Percentiles rank a stretch among this genome's conserved stretches.
phyloP scores from a whole-genome alignment of 2,113 vertebrate species.

The Pluvianellus socialis region DNA sequence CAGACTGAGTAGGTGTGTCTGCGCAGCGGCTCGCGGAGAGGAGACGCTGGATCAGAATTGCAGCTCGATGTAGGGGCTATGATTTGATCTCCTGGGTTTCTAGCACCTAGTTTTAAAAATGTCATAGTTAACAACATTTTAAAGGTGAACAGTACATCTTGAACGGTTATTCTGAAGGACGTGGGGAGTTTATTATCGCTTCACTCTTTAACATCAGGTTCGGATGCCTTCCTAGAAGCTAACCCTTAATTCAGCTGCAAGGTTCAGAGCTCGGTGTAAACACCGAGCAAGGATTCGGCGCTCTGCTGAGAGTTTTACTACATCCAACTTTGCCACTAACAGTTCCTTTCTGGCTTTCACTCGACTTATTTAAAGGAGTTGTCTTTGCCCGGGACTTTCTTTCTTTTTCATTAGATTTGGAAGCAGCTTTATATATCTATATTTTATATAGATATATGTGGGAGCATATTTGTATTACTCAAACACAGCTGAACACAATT shows the following conservation, averaged over 20 bases:
- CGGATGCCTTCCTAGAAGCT: not conserved
- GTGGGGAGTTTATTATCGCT: not conserved
- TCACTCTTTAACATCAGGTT: not conserved
- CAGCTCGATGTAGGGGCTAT: not conserved
- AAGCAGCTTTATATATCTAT: not conserved
- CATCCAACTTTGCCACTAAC: not conserved
- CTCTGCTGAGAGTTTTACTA: not conserved
- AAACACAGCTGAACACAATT: not conserved
- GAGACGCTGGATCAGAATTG: not conserved
- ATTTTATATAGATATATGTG: rapidly evolving
- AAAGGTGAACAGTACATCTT: not conserved
- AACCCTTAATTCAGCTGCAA: not conserved
- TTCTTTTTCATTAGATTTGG: not conserved
- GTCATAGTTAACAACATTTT: not conserved
- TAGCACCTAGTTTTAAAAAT: not conserved
- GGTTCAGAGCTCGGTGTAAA: not conserved
- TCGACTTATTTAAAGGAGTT: not conserved
- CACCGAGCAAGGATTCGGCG: not conserved
- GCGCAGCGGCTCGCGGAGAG: rapidly evolving
- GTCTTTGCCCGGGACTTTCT: not conserved
- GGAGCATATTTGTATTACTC: not conserved
- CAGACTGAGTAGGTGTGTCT: not conserved
- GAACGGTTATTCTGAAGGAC: not conserved
- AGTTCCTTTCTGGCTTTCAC: not conserved
- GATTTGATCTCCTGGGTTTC: not conserved